phyloP scores from a whole-genome alignment of 2,113 vertebrate species.

The Festucalex cinctus region DNA sequence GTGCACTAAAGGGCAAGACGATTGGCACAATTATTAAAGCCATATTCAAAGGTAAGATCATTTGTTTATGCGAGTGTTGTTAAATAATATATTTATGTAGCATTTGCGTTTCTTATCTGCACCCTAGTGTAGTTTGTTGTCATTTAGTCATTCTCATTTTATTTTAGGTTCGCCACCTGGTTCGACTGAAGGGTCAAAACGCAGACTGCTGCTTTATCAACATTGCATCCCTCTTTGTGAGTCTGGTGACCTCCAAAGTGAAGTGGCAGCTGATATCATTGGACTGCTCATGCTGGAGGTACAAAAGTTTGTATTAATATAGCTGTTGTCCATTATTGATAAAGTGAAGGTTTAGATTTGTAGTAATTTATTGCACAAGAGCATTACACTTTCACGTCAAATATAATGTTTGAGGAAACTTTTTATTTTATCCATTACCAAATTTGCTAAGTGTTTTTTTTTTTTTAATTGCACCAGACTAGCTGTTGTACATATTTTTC shows the following conservation, averaged over 20 bases:
- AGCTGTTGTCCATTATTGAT: neutral
- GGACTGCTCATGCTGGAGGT: conserved; percentile 96
- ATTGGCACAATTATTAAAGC: conserved; percentile 78
- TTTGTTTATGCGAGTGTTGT: neutral
- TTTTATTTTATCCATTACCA: neutral
- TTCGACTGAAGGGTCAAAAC: conserved; percentile 71
- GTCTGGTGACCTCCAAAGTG: conserved; percentile 85
- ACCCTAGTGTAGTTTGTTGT: no score
- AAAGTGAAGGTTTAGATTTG: no score
- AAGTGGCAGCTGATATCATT: conserved; percentile 85
- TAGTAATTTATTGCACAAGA: neutral
- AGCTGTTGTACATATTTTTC: neutral
- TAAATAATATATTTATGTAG: neutral
- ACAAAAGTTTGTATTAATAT: neutral
- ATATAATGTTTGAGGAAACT: neutral
- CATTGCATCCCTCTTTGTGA: conserved; percentile 85
- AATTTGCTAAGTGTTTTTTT: neutral
- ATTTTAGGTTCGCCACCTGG: conserved; percentile 81
- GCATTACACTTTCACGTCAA: neutral
- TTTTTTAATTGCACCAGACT: neutral
- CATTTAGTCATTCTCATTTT: neutral
- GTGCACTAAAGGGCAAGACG: conserved; percentile 81
- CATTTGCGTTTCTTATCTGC: no score
- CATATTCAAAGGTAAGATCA: conserved; percentile 82
- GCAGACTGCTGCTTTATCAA: conserved; percentile 82